Conservation (phyloP, 2,888 invertebrate genomes). For the Dilophus febrilis region DNA sequence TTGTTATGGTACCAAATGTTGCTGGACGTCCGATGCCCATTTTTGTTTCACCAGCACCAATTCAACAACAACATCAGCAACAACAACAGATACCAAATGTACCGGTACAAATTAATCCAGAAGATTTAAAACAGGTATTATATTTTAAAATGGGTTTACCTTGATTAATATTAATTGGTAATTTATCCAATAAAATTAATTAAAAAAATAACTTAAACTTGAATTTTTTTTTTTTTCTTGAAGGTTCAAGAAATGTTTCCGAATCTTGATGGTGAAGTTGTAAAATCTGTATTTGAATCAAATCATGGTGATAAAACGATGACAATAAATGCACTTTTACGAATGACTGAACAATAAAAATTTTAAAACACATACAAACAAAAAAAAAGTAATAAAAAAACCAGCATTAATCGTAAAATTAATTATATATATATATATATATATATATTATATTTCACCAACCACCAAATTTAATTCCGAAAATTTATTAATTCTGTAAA, state of each 20-base stretch:
- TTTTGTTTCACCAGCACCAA: conserved; percentile 16
- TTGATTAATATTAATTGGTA: conserved; percentile 1
- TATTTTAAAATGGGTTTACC: not conserved
- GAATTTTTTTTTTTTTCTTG: conserved; percentile 17
- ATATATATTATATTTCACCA: too few relatives aligned
- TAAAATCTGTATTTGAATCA: conserved; percentile 77
- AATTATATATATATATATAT: too few relatives aligned
- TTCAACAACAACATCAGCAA: conserved; percentile 16
- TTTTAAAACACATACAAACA: too few relatives aligned
- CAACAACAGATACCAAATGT: too few relatives aligned
- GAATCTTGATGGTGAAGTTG: conserved; percentile 80
- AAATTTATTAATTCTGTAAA: too few relatives aligned
- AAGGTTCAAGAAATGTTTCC: conserved; percentile 95
- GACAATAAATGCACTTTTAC: conserved; percentile 76
- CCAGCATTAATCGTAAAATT: too few relatives aligned
- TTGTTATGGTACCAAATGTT: conserved; percentile 50
- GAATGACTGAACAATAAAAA: conserved; percentile 53
- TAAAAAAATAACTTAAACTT: too few relatives aligned
- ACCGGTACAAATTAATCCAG: conserved; percentile 31
- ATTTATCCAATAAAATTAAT: too few relatives aligned
- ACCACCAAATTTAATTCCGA: too few relatives aligned
- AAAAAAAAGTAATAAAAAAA: too few relatives aligned
- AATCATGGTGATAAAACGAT: conserved; percentile 80
- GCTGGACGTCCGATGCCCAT: conserved; percentile 21
- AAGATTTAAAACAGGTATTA: conserved; percentile 45